Base-by-base conservation (phyloP, 2,888 invertebrate species). In the Melipona beecheii region DNA sequence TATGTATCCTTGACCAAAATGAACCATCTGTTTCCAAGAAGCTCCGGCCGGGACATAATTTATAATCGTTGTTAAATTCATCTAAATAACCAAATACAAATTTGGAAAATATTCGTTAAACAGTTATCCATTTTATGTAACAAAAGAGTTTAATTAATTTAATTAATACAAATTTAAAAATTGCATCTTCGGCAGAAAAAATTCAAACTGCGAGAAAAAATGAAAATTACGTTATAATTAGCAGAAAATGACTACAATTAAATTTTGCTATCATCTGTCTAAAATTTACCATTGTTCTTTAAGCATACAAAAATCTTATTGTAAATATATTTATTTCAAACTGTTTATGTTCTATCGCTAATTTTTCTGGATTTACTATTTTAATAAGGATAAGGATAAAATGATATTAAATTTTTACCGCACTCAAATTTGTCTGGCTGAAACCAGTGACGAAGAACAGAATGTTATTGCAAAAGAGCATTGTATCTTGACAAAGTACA, bases 11-110 rank as follows among this genome's bases (percentile, higher is more conserved):
- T 94, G 94, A 4, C 93, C 94, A 78, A 90, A 94, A 81, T 94
- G 94, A 36, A 94, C 92, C 0, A 91, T 69, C 72, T 94, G 93
- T 76, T 94, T 94, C 94, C 94, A 94, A 4, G 94, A 94, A 54
- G 93, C 93, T 11, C 94, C 94, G 4, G 94, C 93, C 3, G 94
- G 94, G 21, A 93, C 85, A 66, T 94, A 93, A 5, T 92, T 92
- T 56, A 92, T 88, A 65, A 94, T 93, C 4, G 92, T 91, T 4
- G 93, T 90, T n/a, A 93, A 77, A 75, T 93, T 91, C 15, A 88
- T 90, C 94, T 94, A 75, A 60, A 82, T 50, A 27, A 68, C 1
- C 17, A 58, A 81, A 19, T 52, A 15, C 11, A 56, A n/a, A n/a
- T 56, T 56, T 56, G n/a, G 4, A 56, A 56, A 56, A 4, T n/a